Evolutionary conservation across 2,888 invertebrate genomes (phyloP), one percentile per base, ranked within the genome.

Genomic region (Drosophila picticornis): DNA sequence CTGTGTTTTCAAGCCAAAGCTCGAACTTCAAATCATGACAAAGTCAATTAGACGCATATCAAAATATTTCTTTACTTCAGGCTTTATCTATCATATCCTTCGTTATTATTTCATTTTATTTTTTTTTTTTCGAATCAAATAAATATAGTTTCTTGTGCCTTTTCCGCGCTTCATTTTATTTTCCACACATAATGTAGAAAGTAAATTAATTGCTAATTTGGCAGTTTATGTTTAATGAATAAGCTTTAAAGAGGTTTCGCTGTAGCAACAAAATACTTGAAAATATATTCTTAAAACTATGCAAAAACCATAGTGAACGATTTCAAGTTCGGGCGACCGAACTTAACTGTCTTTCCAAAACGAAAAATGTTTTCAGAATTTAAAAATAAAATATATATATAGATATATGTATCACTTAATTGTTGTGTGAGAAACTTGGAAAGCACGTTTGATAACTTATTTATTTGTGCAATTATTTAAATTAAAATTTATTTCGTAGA

Each of bases 211-310:
- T 63, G 46, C 52, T 55, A 38, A 66, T 40, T 51, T 64, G 56
- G 43, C 62, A 48, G 9, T 66, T 62, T 66, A 61, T 40, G 57
- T 74, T 74, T 52, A 79, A 75, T 83, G 67, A 72, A 84, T 77
- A 82, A 86, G 85, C 84, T 91, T 90, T 84, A 90, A 83, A 82
- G 80, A 91, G 92, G 92, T 92, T 92, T 92, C 92, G 92, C 92
- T 88, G 77, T 73, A 83, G 77, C 67, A 71, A 83, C 50, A 74
- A 81, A 73, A 63, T 55, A 83, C 62, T 71, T 71, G 53, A 61
- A 71, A 72, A 81, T 60, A 50, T 74, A 53, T 52, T 58, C n/a
- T 53, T 34, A 32, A 56, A 32, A 40, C 48, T n/a, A 46, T 62
- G 51, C 22, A 63, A 53, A 53, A 29, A 25, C 16, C 25, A 43